Evolutionary conservation across 1,140 invertebrate genomes (phyloP).

Genomic region (Danaus melanippus): DNA sequence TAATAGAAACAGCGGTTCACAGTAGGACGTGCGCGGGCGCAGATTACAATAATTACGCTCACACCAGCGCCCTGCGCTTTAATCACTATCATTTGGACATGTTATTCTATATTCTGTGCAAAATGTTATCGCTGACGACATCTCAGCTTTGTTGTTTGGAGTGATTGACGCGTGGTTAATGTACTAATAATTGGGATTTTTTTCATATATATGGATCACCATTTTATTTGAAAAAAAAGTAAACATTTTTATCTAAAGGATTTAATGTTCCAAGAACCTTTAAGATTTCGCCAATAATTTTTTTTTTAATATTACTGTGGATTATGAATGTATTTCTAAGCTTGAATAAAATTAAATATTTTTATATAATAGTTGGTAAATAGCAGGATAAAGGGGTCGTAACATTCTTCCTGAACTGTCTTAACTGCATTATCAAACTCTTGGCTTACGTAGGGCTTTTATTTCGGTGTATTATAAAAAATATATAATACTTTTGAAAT

Average conservation of each 20-base stretch:
- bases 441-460: too few species aligned
- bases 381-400: too few species aligned
- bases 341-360: too few species aligned
- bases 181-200: conserved; percentile 2
- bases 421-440: too few species aligned
- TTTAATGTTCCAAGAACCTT: too few species aligned
- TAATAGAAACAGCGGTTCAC: conserved; percentile 39
- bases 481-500: neutral
- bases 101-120: conserved; percentile 61
- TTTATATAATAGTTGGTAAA: too few species aligned
- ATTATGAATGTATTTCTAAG: too few species aligned
- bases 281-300: too few species aligned
- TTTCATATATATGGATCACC: neutral
- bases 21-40: conserved; percentile 36
- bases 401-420: too few species aligned
- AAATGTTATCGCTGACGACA: conserved; percentile 53
- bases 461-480: too few species aligned
- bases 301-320: too few species aligned
- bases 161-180: conserved; percentile 20
- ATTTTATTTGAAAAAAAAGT: conserved; percentile 3
- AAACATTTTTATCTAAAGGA: too few species aligned
- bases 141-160: conserved; percentile 29
- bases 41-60: conserved; percentile 63
- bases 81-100: conserved; percentile 67
- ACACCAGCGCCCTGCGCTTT: conserved; percentile 47